Percentiles rank a stretch among this genome's conserved stretches.
Conservation (phyloP, 1,140 invertebrate species). For the Drosophila funebris region DNA sequence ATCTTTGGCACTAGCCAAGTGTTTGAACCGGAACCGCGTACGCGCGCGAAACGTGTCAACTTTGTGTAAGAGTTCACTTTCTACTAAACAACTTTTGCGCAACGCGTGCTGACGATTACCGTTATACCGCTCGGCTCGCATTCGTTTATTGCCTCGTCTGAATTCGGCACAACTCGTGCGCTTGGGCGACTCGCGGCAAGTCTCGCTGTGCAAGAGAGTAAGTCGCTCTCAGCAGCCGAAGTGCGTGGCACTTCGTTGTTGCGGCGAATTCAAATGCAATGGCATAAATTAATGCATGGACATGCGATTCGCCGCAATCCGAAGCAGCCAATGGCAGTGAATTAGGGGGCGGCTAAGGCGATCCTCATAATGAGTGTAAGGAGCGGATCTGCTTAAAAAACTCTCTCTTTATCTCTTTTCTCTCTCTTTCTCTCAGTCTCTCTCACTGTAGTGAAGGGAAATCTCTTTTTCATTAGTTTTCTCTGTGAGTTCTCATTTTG, state of each 20-base stretch:
- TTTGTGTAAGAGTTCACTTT: constrained; percentile 80
- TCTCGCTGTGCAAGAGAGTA: neutral
- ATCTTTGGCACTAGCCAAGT: constrained; percentile 4
- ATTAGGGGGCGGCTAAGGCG: neutral
- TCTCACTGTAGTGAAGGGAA: too few species aligned
- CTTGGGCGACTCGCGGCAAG: neutral
- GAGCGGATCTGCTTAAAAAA: too few species aligned
- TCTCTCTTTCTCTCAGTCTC: too few species aligned
- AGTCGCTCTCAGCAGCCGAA: constrained; percentile 11
- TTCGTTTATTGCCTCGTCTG: constrained; percentile 21
- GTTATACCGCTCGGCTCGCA: constrained; percentile 11
- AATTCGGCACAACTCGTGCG: constrained; percentile 19
- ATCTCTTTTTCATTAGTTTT: too few species aligned
- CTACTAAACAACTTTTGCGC: constrained; percentile 76
- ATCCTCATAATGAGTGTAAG: neutral
- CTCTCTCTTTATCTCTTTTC: too few species aligned
- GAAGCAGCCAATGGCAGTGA: neutral
- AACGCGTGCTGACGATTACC: constrained; percentile 45
- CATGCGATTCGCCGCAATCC: constrained; percentile 1
- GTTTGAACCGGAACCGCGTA: constrained; percentile 29
- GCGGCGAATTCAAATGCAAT: constrained; percentile 7
- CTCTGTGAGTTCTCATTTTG: neutral
- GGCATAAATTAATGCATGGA: neutral
- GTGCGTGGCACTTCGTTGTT: neutral
- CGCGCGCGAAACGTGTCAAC: constrained; percentile 79